Conservation (phyloP, 2,797 vertebrate species). For the Pseudomugil tenellus region DNA sequence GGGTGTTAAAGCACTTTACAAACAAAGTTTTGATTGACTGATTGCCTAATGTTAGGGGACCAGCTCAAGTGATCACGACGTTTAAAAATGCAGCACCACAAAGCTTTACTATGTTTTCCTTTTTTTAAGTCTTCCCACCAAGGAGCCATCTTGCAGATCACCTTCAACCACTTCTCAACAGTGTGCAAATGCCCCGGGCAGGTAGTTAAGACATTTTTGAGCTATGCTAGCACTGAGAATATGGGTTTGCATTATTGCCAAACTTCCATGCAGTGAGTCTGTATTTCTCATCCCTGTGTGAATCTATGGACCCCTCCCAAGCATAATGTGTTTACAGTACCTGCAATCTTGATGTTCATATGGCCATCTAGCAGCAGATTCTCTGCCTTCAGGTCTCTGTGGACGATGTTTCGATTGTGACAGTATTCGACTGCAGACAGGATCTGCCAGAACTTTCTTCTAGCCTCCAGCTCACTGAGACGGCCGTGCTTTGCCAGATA, state of each 20-base stretch:
- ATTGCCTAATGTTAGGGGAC: too few relatives aligned
- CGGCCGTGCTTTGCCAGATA: conserved; percentile 96
- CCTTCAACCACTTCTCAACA: conserved; percentile 51
- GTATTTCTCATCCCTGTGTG: conserved; percentile 20
- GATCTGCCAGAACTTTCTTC: conserved; percentile 99
- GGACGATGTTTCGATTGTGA: conserved; percentile 93
- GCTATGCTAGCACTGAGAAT: conserved; percentile 33
- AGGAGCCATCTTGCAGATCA: conserved; percentile 29
- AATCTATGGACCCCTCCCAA: neutral
- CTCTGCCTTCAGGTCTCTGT: conserved; percentile 97
- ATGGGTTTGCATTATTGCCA: conserved; percentile 39
- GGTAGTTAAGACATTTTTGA: conserved; percentile 58
- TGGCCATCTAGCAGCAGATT: conserved; percentile 94
- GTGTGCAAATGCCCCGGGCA: conserved; percentile 48
- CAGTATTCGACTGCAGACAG: conserved; percentile 96
- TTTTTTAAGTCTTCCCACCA: conserved; percentile 35
- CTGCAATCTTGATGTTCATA: conserved; percentile 99
- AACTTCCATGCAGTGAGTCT: conserved; percentile 20
- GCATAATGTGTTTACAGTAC: conserved; percentile 65
- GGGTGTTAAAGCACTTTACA: too few relatives aligned
- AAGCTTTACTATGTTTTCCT: too few relatives aligned
- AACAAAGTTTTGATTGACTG: too few relatives aligned
- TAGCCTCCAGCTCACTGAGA: conserved; percentile 92
- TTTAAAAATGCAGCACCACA: conserved; percentile 29
- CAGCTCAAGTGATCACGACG: conserved; percentile 12